A percentile compares a stretch with the other conserved stretches of the same genome.
Evolutionary conservation across 2,797 vertebrate genomes (phyloP).

Genomic region (Coilia nasus): DNA sequence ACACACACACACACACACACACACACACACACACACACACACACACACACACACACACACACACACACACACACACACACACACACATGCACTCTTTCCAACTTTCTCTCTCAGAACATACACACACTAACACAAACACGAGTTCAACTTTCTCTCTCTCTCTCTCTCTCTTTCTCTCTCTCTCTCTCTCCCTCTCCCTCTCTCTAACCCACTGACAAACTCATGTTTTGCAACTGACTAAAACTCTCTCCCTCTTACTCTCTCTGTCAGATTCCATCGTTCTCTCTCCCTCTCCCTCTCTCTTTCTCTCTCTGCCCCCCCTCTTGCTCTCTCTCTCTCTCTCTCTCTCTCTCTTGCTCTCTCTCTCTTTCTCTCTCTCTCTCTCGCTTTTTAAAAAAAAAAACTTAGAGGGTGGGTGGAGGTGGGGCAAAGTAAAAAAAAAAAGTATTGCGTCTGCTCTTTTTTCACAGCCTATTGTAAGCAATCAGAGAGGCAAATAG

Average conservation of each 20-base stretch:
- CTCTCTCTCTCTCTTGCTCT: constrained; percentile 2
- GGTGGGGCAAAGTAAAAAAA: constrained; percentile 42
- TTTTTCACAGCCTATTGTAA: constrained; percentile 77
- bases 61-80: too few species aligned
- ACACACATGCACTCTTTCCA: too few species aligned
- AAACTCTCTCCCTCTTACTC: neutral
- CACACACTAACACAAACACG: too few species aligned
- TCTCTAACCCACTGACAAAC: neutral
- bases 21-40: constrained; percentile 5
- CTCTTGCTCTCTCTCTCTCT: neutral
- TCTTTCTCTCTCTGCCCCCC: too few species aligned
- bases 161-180: neutral
- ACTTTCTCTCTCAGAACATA: too few species aligned
- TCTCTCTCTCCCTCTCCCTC: neutral
- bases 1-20: constrained; percentile 24
- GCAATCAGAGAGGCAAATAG: constrained; percentile 78
- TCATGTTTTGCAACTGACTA: too few species aligned
- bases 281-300: constrained; percentile 49
- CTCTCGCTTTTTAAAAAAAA: constrained; percentile 50
- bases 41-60: too few species aligned
- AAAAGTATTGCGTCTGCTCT: constrained; percentile 67
- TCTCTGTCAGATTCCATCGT: too few species aligned
- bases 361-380: constrained; percentile 39
- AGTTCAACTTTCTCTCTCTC: too few species aligned
- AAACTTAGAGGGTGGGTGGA: constrained; percentile 20